Evolutionary conservation across 2,888 invertebrate genomes (phyloP).

Genomic region (Heliconius hortense): DNA sequence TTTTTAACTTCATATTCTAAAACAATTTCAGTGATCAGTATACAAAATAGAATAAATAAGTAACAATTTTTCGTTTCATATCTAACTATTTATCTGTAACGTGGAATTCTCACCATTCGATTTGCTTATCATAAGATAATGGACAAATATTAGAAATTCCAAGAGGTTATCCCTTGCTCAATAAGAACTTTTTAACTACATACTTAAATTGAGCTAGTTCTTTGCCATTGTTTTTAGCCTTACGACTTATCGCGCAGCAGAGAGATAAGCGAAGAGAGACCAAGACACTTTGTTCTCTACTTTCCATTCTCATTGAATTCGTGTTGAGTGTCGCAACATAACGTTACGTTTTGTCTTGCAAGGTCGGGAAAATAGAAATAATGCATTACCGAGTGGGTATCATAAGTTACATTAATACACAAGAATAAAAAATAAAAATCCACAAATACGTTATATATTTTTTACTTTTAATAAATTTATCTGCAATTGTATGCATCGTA

Average conservation of each 20-base stretch:
- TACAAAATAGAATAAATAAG: too few species aligned
- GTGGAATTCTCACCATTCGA: background rate
- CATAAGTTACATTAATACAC: too few species aligned
- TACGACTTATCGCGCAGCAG: background rate
- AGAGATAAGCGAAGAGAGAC: too few species aligned
- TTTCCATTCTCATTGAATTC: too few species aligned
- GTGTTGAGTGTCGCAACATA: too few species aligned
- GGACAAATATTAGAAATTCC: background rate
- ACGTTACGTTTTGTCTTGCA: too few species aligned
- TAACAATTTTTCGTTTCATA: background rate
- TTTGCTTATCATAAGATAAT: constrained; percentile 9
- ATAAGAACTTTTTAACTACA: background rate
- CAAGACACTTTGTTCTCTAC: too few species aligned
- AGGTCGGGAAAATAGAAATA: too few species aligned
- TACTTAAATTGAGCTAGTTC: too few species aligned
- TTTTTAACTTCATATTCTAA: too few species aligned
- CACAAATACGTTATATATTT: constrained; percentile 12
- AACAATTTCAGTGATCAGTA: too few species aligned
- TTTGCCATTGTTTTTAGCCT: background rate
- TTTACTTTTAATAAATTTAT: constrained; percentile 39
- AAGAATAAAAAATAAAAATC: constrained; percentile 10
- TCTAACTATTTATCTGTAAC: constrained; percentile 7
- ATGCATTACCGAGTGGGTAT: too few species aligned
- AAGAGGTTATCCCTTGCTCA: background rate
- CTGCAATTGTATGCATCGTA: constrained; percentile 32